phyloP scores from a whole-genome alignment of 1,140 invertebrate species.

The Bicyclus anynana region DNA sequence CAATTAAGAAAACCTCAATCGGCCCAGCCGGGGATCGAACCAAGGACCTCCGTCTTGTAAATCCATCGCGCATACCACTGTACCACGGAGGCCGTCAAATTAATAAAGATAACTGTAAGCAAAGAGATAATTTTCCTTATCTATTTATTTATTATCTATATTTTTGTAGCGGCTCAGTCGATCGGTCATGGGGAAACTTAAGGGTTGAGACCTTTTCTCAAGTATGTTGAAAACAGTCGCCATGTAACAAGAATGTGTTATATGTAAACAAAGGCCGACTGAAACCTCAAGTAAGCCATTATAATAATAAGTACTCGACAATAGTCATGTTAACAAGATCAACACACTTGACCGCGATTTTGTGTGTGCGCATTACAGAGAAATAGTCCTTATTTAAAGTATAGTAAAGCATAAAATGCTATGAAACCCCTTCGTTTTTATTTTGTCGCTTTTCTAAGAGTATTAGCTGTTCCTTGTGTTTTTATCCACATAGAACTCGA shows the following conservation, averaged over 20 bases:
- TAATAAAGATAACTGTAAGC: too few species aligned
- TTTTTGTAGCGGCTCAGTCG: too few species aligned
- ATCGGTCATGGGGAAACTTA: too few species aligned
- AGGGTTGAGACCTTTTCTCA: too few species aligned
- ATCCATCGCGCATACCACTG: too few species aligned
- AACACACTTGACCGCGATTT: slow-evolving; percentile 27
- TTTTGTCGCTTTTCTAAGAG: neutral
- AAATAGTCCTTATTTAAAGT: slow-evolving; percentile 2
- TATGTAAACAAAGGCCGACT: slow-evolving; percentile 23
- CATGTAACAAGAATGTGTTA: slow-evolving; percentile 9
- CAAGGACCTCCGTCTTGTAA: too few species aligned
- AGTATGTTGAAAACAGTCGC: slow-evolving; percentile 5
- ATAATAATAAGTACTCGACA: slow-evolving; percentile 28
- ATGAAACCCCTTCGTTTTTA: neutral
- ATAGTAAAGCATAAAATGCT: slow-evolving; percentile 4
- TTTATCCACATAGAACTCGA: neutral
- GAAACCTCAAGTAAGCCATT: slow-evolving; percentile 30
- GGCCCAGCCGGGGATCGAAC: too few species aligned
- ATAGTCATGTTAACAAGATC: slow-evolving; percentile 30
- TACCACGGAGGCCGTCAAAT: too few species aligned
- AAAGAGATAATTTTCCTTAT: too few species aligned
- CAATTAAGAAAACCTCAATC: too few species aligned
- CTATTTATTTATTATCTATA: too few species aligned
- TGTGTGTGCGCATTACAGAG: neutral
- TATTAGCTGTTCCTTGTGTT: neutral